phyloP scores from a whole-genome alignment of 2,888 invertebrate species.

The Diploptera punctata region DNA sequence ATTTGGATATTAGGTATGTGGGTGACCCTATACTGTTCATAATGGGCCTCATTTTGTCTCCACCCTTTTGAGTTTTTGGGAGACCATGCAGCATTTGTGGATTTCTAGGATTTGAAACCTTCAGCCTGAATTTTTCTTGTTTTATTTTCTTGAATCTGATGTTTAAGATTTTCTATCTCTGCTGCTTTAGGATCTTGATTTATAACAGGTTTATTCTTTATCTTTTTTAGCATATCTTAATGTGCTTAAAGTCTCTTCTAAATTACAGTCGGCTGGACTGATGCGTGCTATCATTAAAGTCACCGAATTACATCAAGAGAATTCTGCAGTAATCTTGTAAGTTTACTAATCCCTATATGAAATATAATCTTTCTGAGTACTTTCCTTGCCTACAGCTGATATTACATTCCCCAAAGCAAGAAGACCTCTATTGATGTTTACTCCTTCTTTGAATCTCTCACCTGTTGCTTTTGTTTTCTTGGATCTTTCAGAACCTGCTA shows the following conservation, averaged over 20 bases:
- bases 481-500: conserved; percentile 90
- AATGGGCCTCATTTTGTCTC: no score
- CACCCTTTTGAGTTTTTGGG: no score
- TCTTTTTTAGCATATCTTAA: conserved; percentile 86
- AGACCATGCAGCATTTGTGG: no score
- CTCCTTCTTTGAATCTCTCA: conserved; percentile 85
- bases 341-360: conserved; percentile 92
- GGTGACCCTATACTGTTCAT: no score
- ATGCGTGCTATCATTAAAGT: conserved; percentile 96
- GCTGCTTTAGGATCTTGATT: conserved; percentile 84
- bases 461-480: conserved; percentile 92
- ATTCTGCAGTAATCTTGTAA: conserved; percentile 91
- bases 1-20: no score
- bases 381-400: conserved; percentile 81
- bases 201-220: conserved; percentile 88
- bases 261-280: conserved; percentile 79
- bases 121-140: no score
- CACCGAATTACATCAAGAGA: conserved; percentile 91
- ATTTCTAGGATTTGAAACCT: no score
- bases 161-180: conserved; percentile 77
- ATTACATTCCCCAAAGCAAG: conserved; percentile 94
- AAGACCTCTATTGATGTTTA: conserved; percentile 91
- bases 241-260: conserved; percentile 74
- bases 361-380: conserved; percentile 67
- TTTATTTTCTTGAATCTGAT: conserved; percentile 72